Conservation (phyloP, 2,797 vertebrate species). For the Petrocephalus schoutedeni region DNA sequence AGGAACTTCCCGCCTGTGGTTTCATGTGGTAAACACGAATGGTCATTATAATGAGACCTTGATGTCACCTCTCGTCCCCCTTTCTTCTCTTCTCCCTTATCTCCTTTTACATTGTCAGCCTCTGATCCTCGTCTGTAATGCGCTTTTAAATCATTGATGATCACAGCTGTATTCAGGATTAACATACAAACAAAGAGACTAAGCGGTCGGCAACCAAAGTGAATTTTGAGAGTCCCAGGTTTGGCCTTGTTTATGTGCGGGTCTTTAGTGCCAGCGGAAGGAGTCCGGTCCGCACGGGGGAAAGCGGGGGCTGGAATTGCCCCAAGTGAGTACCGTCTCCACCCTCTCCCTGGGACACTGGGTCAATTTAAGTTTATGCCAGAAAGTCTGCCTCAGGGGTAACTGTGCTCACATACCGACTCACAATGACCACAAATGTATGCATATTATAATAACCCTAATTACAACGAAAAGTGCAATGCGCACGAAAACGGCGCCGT, state of each 20-base stretch:
- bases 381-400: background rate
- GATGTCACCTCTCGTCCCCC: background rate
- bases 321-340: background rate
- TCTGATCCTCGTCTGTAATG: slow-evolving; percentile 31
- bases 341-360: background rate
- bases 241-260: slow-evolving; percentile 11
- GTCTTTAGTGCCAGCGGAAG: slow-evolving; percentile 12
- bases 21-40: slow-evolving; percentile 27
- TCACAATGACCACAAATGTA: background rate
- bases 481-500: too few species aligned
- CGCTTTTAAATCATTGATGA: slow-evolving; percentile 19
- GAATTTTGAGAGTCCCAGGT: slow-evolving; percentile 17
- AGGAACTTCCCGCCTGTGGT: slow-evolving; percentile 10
- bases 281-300: background rate
- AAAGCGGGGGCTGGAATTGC: background rate
- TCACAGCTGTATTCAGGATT: slow-evolving; percentile 20
- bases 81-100: background rate
- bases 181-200: slow-evolving; percentile 21
- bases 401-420: background rate
- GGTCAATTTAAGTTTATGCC: background rate
- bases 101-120: slow-evolving; percentile 25
- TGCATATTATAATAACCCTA: too few species aligned
- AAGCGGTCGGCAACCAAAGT: background rate
- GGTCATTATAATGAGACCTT: slow-evolving; percentile 17
- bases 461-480: too few species aligned